phyloP scores from a whole-genome alignment of 2,888 invertebrate species.

The Mechanitis mazaeus region DNA sequence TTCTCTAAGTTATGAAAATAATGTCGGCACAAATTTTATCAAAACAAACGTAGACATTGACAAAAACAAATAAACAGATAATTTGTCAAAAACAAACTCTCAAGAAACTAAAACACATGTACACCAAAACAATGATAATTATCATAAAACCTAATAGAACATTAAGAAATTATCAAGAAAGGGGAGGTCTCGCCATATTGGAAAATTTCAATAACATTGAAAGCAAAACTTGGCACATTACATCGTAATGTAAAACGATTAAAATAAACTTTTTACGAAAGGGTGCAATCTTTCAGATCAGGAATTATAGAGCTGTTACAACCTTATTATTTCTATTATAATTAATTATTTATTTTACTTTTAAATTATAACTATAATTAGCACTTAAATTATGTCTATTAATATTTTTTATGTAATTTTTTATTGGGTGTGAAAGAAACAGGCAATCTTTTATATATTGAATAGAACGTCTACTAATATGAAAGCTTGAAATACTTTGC shows the following conservation, averaged over 20 bases:
- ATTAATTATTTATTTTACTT: not conserved
- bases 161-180: constrained; percentile 10
- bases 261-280: constrained; percentile 69
- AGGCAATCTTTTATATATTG: too few species aligned
- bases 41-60: too few species aligned
- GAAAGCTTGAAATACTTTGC: too few species aligned
- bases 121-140: not conserved
- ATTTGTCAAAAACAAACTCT: constrained; percentile 3
- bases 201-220: constrained; percentile 52
- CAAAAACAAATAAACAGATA: too few species aligned
- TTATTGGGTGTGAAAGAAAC: too few species aligned
- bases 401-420: too few species aligned
- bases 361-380: too few species aligned
- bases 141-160: not conserved
- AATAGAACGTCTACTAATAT: too few species aligned
- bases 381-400: too few species aligned
- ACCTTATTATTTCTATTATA: constrained; percentile 20
- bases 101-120: not conserved
- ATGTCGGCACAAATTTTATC: too few species aligned
- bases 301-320: constrained; percentile 45
- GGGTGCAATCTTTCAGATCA: constrained; percentile 41
- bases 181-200: constrained; percentile 37
- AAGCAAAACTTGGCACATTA: constrained; percentile 59
- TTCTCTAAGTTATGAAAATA: too few species aligned
- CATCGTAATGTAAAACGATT: constrained; percentile 68